phyloP scores from a whole-genome alignment of 2,113 vertebrate genomes.

The Turdus rufiventris region DNA sequence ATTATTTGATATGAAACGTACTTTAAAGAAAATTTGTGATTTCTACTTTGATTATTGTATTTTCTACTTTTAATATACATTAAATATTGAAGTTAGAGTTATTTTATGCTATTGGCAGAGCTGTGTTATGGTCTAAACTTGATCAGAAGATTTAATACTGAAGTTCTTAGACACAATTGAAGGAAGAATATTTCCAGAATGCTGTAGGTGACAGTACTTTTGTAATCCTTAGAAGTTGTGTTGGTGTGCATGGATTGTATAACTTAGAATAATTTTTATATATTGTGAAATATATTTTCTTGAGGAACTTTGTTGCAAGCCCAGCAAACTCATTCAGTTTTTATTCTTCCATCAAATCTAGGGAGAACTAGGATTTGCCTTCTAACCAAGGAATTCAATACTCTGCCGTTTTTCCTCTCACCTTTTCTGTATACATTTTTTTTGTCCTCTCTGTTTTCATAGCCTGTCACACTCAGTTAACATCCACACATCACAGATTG shows the following conservation, averaged over 20 bases:
- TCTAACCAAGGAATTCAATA: background rate
- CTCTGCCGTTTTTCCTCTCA: accelerated
- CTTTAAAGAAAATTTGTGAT: background rate
- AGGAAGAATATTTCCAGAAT: background rate
- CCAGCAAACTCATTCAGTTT: background rate
- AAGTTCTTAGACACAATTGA: background rate
- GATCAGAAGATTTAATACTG: background rate
- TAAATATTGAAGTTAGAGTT: background rate
- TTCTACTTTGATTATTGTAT: background rate
- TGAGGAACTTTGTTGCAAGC: background rate
- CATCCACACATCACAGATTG: background rate
- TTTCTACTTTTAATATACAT: background rate
- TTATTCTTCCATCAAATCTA: background rate
- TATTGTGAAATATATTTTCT: background rate
- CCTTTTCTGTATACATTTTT: background rate
- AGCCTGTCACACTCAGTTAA: background rate
- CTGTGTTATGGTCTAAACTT: background rate
- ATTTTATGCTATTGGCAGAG: background rate
- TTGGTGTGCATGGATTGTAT: background rate
- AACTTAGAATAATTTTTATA: background rate
- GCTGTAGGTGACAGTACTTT: background rate
- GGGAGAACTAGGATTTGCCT: background rate
- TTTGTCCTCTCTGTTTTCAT: background rate
- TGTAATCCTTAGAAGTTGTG: background rate
- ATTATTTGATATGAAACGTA: background rate